A percentile compares a stretch with the other conserved stretches of the same genome.
Conservation (phyloP, 2,888 invertebrate species). For the Ashinkailepas kermadecensis region DNA sequence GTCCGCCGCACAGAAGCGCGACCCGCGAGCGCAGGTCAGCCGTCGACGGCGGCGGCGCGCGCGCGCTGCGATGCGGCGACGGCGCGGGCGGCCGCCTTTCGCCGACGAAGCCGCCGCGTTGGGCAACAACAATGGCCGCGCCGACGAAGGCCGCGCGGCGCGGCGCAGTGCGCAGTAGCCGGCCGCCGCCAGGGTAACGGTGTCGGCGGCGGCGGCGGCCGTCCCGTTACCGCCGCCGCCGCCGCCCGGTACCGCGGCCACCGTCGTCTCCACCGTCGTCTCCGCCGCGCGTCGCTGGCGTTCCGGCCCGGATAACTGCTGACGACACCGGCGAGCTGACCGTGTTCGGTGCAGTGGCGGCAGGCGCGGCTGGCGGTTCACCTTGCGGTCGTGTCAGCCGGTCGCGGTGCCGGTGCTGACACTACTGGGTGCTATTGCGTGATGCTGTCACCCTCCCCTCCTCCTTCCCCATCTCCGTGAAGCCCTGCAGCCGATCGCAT, state of each 20-base stretch:
- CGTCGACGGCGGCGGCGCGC: neutral
- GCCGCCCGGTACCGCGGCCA: neutral
- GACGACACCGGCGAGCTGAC: no score
- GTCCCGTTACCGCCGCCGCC: neutral
- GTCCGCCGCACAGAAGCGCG: neutral
- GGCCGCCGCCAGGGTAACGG: neutral
- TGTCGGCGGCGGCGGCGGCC: neutral
- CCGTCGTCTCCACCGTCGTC: no score
- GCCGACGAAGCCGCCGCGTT: neutral
- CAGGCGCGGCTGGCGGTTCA: no score
- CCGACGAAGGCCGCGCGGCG: neutral
- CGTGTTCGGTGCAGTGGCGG: no score
- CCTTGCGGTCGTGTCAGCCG: no score
- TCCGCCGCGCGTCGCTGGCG: no score
- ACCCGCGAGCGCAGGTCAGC: neutral
- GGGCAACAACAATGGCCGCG: neutral
- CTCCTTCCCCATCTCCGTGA: no score
- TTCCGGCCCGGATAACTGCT: no score
- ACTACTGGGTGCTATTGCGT: no score
- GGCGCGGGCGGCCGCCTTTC: neutral
- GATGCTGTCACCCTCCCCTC: no score
- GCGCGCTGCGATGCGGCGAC: neutral
- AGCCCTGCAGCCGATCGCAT: no score
- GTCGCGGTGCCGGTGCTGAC: no score
- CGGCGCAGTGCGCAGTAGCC: neutral